Evolutionary conservation across 2,888 invertebrate genomes (phyloP), one percentile per base, ranked within the genome.

Genomic region (Euzophera pinguis): DNA sequence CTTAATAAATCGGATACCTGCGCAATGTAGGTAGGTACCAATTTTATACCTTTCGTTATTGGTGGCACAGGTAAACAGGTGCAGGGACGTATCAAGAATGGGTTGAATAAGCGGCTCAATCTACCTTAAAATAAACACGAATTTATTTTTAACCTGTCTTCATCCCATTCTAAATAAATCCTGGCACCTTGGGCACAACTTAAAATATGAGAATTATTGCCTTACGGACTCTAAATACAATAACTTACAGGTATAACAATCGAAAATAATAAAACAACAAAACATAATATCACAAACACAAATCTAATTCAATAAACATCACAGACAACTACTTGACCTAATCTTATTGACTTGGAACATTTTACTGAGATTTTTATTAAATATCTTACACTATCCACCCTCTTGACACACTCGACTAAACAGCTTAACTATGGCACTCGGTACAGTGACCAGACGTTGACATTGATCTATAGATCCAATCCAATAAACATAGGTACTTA

Each of bases 291-390:
- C 66, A 77, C 63, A 64, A 81, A 78, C 66, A 73, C 65, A 78
- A 71, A 79, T 61, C 67, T 75, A 80, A 71, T 65, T 75, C 64
- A 77, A 70, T 72, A 70, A 82, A 80, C 80, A 87, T 88, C 87
- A 88, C 88, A 88, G 87, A 85, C 78, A 79, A 70, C 84, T 86
- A 87, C 77, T 54, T 77, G 72, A 74, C 65, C 71, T 81, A 80
- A 73, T 67, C 61, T 67, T 71, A 75, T 76, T 82, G 78, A 82
- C 73, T 74, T 71, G 73, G 71, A 74, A 75, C 66, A 63, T 68
- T 67, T 63, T 69, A 68, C 71, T 75, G 83, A 85, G 81, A 83
- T 84, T 81, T 81, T 62, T 74, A 69, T 58, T 60, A 60, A 60
- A 64, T 66, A 72, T 75, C 64, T 65, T 72, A 70, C 62, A 64